Percentiles rank a stretch among this genome's conserved stretches.
phyloP scores from a whole-genome alignment of 2,113 vertebrate genomes.

The Cygnus atratus region DNA sequence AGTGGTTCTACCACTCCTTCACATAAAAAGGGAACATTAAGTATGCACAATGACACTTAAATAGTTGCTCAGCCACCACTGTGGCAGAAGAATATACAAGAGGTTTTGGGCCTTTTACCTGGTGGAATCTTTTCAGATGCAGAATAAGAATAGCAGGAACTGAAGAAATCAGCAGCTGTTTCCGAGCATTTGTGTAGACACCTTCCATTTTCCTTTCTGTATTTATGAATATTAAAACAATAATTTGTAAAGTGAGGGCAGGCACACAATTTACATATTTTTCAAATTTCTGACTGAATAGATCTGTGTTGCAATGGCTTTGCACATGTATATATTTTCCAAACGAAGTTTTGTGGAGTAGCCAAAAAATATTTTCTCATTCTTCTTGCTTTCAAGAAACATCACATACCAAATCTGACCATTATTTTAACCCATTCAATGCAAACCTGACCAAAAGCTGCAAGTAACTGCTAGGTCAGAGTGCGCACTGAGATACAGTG shows the following conservation, averaged over 20 bases:
- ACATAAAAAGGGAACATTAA: neutral
- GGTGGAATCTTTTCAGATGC: conserved; percentile 97
- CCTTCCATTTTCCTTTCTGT: conserved; percentile 89
- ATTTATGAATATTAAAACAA: conserved; percentile 1
- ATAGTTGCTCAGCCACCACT: neutral
- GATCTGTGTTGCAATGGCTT: neutral
- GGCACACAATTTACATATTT: neutral
- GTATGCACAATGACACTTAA: neutral
- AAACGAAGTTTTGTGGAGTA: neutral
- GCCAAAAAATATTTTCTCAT: neutral
- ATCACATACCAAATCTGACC: neutral
- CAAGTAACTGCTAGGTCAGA: neutral
- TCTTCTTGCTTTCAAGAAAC: neutral
- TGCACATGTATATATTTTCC: neutral
- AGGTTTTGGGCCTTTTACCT: conserved; percentile 77
- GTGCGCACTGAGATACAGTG: neutral
- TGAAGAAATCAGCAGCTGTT: conserved; percentile 93
- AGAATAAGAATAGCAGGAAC: conserved; percentile 92
- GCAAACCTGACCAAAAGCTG: neutral
- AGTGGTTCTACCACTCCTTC: neutral
- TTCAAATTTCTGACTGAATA: neutral
- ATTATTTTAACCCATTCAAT: neutral
- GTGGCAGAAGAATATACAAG: neutral
- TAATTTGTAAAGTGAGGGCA: neutral
- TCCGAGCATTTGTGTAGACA: conserved; percentile 93